Conservation (phyloP, 2,888 invertebrate genomes). For the Oscheius sp. region DNA sequence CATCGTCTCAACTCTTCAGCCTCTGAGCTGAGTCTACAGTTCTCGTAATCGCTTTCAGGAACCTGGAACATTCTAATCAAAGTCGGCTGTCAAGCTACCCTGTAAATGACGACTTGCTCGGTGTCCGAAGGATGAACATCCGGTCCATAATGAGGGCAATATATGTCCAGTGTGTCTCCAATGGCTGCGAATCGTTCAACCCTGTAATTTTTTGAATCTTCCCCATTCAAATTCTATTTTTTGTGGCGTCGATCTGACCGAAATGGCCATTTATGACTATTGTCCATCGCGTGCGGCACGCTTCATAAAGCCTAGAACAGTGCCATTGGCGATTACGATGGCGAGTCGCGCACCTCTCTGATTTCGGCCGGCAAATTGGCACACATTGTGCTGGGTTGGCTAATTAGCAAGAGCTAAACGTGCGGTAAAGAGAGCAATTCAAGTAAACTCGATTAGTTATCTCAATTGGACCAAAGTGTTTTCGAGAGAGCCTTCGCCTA, state of each 20-base stretch:
- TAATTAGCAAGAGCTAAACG: conserved; percentile 13
- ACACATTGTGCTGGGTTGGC: not conserved
- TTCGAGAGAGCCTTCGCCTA: not conserved
- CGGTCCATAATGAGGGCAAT: conserved; percentile 48
- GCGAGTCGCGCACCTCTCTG: not conserved
- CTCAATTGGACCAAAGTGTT: conserved; percentile 22
- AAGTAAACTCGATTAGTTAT: conserved; percentile 19
- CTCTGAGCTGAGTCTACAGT: conserved; percentile 41
- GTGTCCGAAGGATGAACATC: conserved; percentile 35
- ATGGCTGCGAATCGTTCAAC: conserved; percentile 53
- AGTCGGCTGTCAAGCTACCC: conserved; percentile 30
- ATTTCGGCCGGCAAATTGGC: not conserved
- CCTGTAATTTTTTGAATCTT: conserved; percentile 33
- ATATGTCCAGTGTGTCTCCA: conserved; percentile 55
- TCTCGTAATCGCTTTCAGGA: conserved; percentile 52
- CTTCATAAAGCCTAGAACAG: conserved; percentile 12
- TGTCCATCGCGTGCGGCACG: conserved; percentile 16
- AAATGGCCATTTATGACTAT: conserved; percentile 24
- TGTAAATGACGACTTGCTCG: conserved; percentile 53
- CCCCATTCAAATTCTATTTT: conserved; percentile 4
- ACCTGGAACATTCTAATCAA: conserved; percentile 20
- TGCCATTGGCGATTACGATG: not conserved
- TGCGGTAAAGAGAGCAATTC: no score
- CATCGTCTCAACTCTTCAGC: conserved; percentile 52
- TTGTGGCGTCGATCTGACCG: not conserved